Evolutionary conservation across 2,888 invertebrate genomes (phyloP).

Genomic region (Schizaphis graminum): DNA sequence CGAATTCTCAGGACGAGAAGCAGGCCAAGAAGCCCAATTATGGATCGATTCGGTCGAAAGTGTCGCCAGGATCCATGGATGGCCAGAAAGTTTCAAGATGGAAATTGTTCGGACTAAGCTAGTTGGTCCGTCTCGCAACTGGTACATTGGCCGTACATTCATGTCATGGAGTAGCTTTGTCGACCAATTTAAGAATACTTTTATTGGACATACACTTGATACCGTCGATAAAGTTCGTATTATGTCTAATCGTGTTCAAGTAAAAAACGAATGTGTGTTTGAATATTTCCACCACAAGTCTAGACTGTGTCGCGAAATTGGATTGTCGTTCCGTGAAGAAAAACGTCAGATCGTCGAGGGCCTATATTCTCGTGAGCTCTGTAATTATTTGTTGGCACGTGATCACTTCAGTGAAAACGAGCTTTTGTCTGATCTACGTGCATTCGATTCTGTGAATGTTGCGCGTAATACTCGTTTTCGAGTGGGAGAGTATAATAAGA

Average conservation of each 20-base stretch:
- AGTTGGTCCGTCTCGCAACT: not conserved
- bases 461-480: not conserved
- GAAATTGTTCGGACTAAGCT: conserved; percentile 4
- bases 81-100: conserved; percentile 9
- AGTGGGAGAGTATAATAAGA: not conserved
- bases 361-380: conserved; percentile 5
- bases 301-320: not conserved
- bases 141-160: conserved; percentile 10
- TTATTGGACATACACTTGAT: not conserved
- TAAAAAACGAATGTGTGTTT: conserved; percentile 10
- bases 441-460: not conserved
- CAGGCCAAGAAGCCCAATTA: not conserved
- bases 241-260: not conserved
- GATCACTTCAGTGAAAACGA: conserved; percentile 1
- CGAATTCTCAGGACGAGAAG: not conserved
- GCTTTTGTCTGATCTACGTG: not conserved
- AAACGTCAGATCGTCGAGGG: conserved; percentile 1
- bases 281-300: conserved; percentile 16
- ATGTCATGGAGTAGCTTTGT: not conserved
- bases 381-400: no score
- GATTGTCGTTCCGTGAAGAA: not conserved
- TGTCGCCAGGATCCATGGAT: not conserved
- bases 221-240: not conserved
- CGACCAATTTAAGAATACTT: conserved; percentile 3
- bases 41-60: not conserved